Evolutionary conservation across 2,888 invertebrate genomes (phyloP), one percentile per base, ranked within the genome.

Genomic region (Dorcus parallelipipedus): DNA sequence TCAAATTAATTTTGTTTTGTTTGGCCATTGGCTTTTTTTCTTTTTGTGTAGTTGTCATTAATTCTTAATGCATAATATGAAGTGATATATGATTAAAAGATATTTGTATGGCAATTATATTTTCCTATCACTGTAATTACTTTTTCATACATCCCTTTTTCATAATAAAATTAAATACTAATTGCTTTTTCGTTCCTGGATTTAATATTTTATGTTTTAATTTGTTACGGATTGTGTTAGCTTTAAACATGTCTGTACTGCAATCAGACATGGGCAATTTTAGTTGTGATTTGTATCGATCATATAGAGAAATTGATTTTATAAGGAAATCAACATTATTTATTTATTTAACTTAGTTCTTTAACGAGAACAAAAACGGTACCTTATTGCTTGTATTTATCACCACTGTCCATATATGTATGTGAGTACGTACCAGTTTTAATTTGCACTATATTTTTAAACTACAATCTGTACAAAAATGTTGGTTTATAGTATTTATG

Each of bases 71-170:
- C 38, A 33, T 9, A 9, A 10, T 49, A 33, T 49, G 14, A 23
- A 14, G n/a, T n/a, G 9, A 49, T 17, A 10, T 23, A 26, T 26
- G 26, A 33, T 62, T 61, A 55, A 67, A 61, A 60, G 64, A 38
- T 51, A 45, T 56, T 61, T 61, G 62, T 64, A 61, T 62, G 59
- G 61, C 66, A 67, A 65, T 68, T 72, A 72, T 71, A 71, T 72
- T 71, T 72, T 71, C 70, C 71, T 72, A 71, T 70, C 67, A 66
- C 67, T 56, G 58, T 51, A 52, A 52, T 52, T 47, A 49, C 23
- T 40, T 49, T 56, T 50, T 52, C 54, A 26, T 52, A 52, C 51
- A 57, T 52, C 49, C 49, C 50, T 55, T 53, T 58, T 47, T 38
- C 47, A 56, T 51, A 50, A 56, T 9, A 33, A 42, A n/a, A 43